Conservation (phyloP, 2,797 vertebrate genomes). For the Chaunax sp. region DNA sequence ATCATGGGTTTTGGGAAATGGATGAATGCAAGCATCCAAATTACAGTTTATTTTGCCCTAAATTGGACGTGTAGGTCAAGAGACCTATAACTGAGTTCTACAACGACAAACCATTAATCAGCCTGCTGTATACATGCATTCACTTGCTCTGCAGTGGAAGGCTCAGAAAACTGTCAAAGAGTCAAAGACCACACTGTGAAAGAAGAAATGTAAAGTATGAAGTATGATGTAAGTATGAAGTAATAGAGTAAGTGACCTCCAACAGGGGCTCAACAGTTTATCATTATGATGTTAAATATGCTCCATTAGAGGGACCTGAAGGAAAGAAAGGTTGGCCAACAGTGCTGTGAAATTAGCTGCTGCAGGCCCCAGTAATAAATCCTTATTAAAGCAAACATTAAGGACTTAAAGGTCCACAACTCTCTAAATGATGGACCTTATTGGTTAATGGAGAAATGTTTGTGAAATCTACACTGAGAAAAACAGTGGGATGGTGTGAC, state of each 20-base stretch:
- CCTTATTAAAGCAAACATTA: slow-evolving; percentile 28
- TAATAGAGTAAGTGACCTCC: slow-evolving; percentile 9
- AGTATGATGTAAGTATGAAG: slow-evolving; percentile 4
- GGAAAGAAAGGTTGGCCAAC: slow-evolving; percentile 1
- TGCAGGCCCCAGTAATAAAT: slow-evolving; percentile 38
- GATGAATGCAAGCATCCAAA: slow-evolving; percentile 32
- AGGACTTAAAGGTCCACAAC: slow-evolving; percentile 18
- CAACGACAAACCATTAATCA: slow-evolving; percentile 38
- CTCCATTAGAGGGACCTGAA: slow-evolving; percentile 2
- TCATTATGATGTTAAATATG: slow-evolving; percentile 28
- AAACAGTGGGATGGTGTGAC: no score
- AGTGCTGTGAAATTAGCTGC: slow-evolving; percentile 10
- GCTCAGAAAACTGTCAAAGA: background rate
- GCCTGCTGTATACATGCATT: slow-evolving; percentile 20
- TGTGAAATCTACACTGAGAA: no score
- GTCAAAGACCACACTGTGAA: background rate
- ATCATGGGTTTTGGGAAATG: slow-evolving; percentile 49
- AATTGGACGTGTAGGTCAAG: slow-evolving; percentile 20
- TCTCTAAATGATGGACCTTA: background rate
- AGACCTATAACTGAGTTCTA: slow-evolving; percentile 14
- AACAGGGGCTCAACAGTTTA: slow-evolving; percentile 3
- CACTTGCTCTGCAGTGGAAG: slow-evolving; percentile 1
- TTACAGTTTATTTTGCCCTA: slow-evolving; percentile 37
- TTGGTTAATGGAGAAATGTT: no score
- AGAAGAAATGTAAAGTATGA: background rate